Conservation (phyloP, 2,797 vertebrate species). For the Notamacropus eugenii region DNA sequence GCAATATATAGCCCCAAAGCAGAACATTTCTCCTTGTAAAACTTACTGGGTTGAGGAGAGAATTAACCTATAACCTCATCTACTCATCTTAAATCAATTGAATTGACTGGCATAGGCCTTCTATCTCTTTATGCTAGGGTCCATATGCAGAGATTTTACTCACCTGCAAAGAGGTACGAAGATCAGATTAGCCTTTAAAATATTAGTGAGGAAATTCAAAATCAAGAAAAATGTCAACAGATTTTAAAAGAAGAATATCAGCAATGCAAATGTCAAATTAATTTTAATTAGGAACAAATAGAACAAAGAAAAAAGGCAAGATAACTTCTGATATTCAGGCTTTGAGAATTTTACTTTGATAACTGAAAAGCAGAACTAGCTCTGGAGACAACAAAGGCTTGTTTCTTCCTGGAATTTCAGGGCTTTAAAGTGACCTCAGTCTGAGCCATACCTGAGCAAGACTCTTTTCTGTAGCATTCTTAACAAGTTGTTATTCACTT, state of each 20-base stretch:
- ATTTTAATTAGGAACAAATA: slow-evolving; percentile 41
- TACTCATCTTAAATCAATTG: background rate
- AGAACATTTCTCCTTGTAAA: background rate
- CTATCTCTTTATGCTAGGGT: slow-evolving; percentile 12
- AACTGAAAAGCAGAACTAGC: slow-evolving; percentile 13
- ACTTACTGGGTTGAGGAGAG: background rate
- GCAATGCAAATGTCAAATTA: slow-evolving; percentile 55
- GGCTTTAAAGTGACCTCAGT: background rate
- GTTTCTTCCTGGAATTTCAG: slow-evolving; percentile 35
- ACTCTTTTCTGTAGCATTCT: background rate
- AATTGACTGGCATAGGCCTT: background rate
- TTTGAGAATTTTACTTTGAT: slow-evolving; percentile 41
- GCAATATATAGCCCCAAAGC: background rate
- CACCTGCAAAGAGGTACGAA: background rate
- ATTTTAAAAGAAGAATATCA: background rate
- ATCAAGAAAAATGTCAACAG: background rate
- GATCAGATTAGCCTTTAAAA: slow-evolving; percentile 24
- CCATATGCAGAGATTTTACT: slow-evolving; percentile 20
- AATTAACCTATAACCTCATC: background rate
- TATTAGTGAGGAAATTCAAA: slow-evolving; percentile 34
- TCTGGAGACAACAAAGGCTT: slow-evolving; percentile 2
- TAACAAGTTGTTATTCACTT: background rate
- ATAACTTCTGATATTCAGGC: slow-evolving; percentile 19
- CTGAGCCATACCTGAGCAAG: background rate
- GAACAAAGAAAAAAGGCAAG: slow-evolving; percentile 16